These are phyloP conservation scores for Rhopalosiphum maidis DNA, from an alignment of 1,140 invertebrate species.

Conservation along the genomic window DNA sequence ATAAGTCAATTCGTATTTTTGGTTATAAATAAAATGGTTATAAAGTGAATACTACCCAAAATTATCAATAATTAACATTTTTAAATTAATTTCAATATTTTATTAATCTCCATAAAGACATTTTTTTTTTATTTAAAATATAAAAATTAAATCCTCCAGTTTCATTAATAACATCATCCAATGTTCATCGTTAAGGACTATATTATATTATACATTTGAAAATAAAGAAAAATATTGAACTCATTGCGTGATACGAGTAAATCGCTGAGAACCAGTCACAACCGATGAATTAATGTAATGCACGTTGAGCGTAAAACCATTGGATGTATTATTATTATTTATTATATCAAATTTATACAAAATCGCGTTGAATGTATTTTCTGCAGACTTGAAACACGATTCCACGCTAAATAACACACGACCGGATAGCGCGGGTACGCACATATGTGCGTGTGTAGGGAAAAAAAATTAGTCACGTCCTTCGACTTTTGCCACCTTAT, in stretches of 20 bases:
- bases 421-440: not conserved
- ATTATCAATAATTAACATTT: not conserved
- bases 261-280: not conserved
- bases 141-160: not conserved
- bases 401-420: not conserved
- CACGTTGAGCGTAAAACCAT: not conserved
- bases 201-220: not conserved
- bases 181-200: not conserved
- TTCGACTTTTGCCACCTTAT: conserved; percentile 33
- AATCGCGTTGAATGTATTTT: not conserved
- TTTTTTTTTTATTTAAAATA: not conserved
- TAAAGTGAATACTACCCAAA: not conserved
- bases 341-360: not conserved
- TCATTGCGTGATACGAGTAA: not conserved
- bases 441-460: not conserved
- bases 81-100: not conserved
- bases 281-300: not conserved
- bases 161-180: not conserved
- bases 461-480: conserved; percentile 22
- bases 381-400: not conserved
- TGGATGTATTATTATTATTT: not conserved
- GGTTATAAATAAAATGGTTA: not conserved
- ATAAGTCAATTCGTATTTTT: not conserved
- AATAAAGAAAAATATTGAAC: not conserved
- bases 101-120: not conserved